Conservation (phyloP, 2,888 invertebrate genomes). For the Troides oblongomaculatus region DNA sequence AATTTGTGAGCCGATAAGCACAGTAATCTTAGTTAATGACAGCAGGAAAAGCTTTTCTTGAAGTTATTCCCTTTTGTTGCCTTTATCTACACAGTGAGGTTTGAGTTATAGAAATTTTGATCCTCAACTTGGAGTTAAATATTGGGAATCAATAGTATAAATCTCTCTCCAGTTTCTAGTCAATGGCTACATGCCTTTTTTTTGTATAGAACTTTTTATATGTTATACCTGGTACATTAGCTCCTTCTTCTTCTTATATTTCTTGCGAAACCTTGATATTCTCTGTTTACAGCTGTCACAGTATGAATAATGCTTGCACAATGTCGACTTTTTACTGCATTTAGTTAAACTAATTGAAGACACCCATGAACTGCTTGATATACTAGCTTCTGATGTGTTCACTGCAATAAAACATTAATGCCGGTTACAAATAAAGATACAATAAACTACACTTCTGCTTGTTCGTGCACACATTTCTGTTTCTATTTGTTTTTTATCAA, state of each 20-base stretch:
- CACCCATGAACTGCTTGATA: constrained; percentile 28
- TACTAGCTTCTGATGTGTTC: constrained; percentile 41
- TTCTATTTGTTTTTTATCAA: too few relatives aligned
- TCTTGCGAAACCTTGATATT: constrained; percentile 43
- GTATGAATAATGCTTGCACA: constrained; percentile 50
- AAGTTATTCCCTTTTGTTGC: too few relatives aligned
- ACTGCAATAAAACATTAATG: constrained; percentile 30
- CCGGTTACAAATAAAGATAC: neutral
- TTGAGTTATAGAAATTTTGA: too few relatives aligned
- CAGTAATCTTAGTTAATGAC: too few relatives aligned
- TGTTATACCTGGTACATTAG: constrained; percentile 46
- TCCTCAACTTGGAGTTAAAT: too few relatives aligned
- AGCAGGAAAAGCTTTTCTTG: too few relatives aligned
- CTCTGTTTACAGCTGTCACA: constrained; percentile 57
- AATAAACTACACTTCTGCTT: neutral
- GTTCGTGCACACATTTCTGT: too few relatives aligned
- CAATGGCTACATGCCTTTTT: too few relatives aligned
- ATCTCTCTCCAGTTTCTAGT: too few relatives aligned
- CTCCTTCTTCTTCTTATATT: constrained; percentile 51
- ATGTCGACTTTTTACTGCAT: neutral
- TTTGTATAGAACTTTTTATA: neutral
- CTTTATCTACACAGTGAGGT: too few relatives aligned
- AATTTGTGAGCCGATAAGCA: too few relatives aligned
- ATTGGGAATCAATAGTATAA: too few relatives aligned
- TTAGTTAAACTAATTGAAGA: constrained; percentile 3